Percentiles rank a stretch among this genome's conserved stretches.
phyloP scores from a whole-genome alignment of 1,140 invertebrate species.

The Magallana gigas region DNA sequence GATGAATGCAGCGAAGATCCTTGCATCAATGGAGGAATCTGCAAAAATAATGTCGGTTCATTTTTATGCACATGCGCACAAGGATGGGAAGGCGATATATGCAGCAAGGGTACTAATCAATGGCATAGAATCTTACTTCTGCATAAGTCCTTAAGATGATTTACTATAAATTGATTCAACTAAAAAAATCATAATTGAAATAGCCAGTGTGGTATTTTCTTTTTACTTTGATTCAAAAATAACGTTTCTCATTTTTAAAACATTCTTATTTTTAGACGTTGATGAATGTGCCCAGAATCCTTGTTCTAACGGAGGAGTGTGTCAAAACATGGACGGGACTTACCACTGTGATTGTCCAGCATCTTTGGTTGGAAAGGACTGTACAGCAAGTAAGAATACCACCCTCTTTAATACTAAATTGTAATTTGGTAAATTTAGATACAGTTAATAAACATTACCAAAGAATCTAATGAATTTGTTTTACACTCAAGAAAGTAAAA shows the following conservation, averaged over 20 bases:
- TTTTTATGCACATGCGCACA: constrained; percentile 45
- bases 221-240: not conserved
- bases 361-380: constrained; percentile 90
- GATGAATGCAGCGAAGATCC: constrained; percentile 46
- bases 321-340: constrained; percentile 90
- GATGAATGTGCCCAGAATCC: constrained; percentile 80
- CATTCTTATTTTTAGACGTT: constrained; percentile 47
- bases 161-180: not conserved
- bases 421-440: no score
- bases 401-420: no score
- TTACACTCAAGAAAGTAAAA: not conserved
- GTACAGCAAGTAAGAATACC: constrained; percentile 83
- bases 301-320: constrained; percentile 91
- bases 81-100: constrained; percentile 36
- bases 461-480: not conserved
- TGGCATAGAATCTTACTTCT: no score
- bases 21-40: constrained; percentile 47
- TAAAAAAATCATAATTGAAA: not conserved
- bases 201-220: not conserved
- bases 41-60: constrained; percentile 41
- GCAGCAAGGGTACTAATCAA: not conserved
- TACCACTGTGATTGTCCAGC: constrained; percentile 90
- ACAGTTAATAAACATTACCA: no score
- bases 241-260: constrained; percentile 27
- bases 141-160: no score